Percentiles rank a stretch among this genome's conserved stretches.
Conservation (phyloP, 2,888 invertebrate species). For the Eucera pruinosa region DNA sequence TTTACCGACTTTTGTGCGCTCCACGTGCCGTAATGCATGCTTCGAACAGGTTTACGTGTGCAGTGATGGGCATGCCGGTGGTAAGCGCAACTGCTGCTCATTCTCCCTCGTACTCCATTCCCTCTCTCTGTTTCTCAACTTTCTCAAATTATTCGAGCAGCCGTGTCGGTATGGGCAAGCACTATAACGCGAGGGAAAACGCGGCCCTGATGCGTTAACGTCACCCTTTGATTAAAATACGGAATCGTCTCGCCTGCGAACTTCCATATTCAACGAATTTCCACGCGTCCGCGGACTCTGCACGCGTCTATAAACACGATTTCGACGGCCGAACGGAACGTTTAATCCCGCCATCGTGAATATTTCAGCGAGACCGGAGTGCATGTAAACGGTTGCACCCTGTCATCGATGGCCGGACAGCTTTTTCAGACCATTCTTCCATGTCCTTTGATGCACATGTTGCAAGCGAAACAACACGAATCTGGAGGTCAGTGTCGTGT, state of each 20-base stretch:
- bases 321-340: slow-evolving; percentile 20
- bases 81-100: slow-evolving; percentile 7
- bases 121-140: not conserved
- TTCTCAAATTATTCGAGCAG: slow-evolving; percentile 42
- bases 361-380: slow-evolving; percentile 32
- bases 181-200: slow-evolving; percentile 18
- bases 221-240: slow-evolving; percentile 55
- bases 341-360: slow-evolving; percentile 42
- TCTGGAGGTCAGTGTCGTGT: slow-evolving; percentile 9
- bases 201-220: slow-evolving; percentile 10
- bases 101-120: not conserved
- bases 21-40: not conserved
- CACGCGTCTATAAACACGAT: slow-evolving; percentile 39
- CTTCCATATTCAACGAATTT: slow-evolving; percentile 24
- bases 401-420: slow-evolving; percentile 25
- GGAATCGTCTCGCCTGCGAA: slow-evolving; percentile 35
- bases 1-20: slow-evolving; percentile 43
- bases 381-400: slow-evolving; percentile 16
- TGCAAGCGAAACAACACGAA: not conserved
- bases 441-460: not conserved
- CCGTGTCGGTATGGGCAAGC: not conserved
- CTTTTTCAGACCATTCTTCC: slow-evolving; percentile 1
- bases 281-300: not conserved
- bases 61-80: slow-evolving; percentile 5
- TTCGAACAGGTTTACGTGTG: slow-evolving; percentile 9